Percentiles rank a stretch among this genome's conserved stretches.
Evolutionary conservation across 1,140 invertebrate genomes (phyloP).

Genomic region (Platorchestia sp.): DNA sequence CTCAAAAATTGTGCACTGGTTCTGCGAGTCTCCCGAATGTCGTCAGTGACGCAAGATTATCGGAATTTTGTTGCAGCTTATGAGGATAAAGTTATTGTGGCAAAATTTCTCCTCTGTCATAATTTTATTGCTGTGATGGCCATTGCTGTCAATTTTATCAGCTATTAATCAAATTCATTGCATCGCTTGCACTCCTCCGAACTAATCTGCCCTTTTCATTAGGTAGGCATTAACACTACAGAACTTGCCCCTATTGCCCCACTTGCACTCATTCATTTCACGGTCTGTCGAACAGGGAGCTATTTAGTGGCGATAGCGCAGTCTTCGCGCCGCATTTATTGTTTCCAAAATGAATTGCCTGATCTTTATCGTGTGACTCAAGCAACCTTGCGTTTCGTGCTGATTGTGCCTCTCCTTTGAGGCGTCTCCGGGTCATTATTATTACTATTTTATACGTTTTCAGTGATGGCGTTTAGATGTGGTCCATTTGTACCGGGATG

Average conservation of each 20-base stretch:
- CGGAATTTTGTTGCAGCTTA: not conserved
- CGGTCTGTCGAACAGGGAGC: not conserved
- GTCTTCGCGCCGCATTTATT: constrained; percentile 12
- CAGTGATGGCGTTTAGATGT: not conserved
- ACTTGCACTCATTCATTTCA: not conserved
- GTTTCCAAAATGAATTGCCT: not conserved
- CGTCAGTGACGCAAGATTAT: not conserved
- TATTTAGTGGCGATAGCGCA: not conserved
- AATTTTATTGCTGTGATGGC: not conserved
- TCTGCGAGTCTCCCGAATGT: not conserved
- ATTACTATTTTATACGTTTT: not conserved
- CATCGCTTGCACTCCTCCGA: not conserved
- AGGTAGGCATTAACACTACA: not conserved
- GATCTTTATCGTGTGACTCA: not conserved
- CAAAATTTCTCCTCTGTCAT: not conserved
- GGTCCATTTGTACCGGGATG: not conserved
- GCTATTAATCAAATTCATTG: not conserved
- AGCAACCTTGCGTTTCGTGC: not conserved
- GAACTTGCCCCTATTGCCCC: not conserved
- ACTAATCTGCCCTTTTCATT: not conserved
- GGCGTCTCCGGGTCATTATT: not conserved
- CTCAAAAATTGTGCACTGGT: not conserved
- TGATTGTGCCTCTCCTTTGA: not conserved
- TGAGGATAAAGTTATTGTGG: not conserved
- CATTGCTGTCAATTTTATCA: not conserved